Conservation (phyloP, 1,140 invertebrate species). For the Apis cerana region DNA sequence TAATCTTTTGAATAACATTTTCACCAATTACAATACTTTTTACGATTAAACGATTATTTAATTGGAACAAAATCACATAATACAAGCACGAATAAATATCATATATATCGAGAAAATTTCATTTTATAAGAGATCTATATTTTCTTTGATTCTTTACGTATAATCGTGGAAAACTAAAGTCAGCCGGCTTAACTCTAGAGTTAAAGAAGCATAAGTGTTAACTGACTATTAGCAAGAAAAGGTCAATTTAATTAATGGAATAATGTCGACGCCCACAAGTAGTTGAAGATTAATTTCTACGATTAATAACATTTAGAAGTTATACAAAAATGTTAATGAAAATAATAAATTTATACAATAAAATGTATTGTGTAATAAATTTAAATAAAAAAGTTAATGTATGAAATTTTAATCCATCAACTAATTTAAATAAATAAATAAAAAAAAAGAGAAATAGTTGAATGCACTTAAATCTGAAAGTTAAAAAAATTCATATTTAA, state of each 20-base stretch:
- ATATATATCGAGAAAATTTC: conserved; percentile 13
- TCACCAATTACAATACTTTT: conserved; percentile 12
- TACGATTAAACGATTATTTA: conserved; percentile 4
- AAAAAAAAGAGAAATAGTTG: neutral
- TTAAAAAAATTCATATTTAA: conserved; percentile 10
- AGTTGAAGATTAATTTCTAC: conserved; percentile 38
- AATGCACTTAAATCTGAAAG: neutral
- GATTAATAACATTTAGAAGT: conserved; percentile 33
- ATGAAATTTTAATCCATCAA: neutral
- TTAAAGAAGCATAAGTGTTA: conserved; percentile 59
- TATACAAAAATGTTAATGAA: neutral
- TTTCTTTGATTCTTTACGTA: conserved; percentile 10
- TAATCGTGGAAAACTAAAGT: conserved; percentile 57
- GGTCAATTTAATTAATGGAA: conserved; percentile 71
- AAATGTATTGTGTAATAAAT: neutral
- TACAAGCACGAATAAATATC: conserved; percentile 6
- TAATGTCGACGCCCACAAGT: conserved; percentile 61
- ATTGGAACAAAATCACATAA: neutral
- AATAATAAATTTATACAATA: neutral
- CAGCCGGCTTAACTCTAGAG: conserved; percentile 44
- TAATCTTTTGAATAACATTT: conserved; percentile 59
- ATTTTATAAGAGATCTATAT: conserved; percentile 9
- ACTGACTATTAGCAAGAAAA: conserved; percentile 61
- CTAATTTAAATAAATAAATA: conserved; percentile 7
- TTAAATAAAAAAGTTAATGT: neutral